Base-by-base conservation (phyloP, 2,888 invertebrate species). In the Phyto melanocephala region DNA sequence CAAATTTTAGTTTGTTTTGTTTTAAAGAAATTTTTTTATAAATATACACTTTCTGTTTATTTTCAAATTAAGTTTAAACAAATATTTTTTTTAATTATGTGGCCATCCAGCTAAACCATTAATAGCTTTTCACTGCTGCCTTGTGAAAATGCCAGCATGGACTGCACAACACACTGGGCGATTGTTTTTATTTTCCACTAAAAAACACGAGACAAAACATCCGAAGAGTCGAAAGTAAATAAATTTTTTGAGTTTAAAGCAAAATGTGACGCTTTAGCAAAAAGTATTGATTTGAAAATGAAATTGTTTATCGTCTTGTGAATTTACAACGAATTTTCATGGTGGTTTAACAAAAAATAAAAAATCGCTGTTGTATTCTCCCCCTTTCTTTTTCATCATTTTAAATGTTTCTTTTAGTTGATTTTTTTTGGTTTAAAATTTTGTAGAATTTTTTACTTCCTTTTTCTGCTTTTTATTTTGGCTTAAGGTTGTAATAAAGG, bases 271-370 rank as follows among this genome's bases (percentile, higher is more conserved):
- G 50, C 28, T 56, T 71, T 47, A 47, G 47, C 13, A 28, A 20
- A 58, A 58, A 37, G 76, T 85, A 86, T 86, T 84, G 85, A 86
- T 85, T 84, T 82, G 77, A 82, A 83, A 85, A 83, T 80, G 77
- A 52, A 84, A 85, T 77, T 81, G 45, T 62, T 75, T 56, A 47
- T 37, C 42, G 40, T 58, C 68, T 77, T 58, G 52, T 65, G 11
- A 52, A 65, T 76, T 54, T 67, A n/a, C 42, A 60, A 8, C 22
- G 42, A 56, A 75, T 75, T 71, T 76, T 76, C 71, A 75, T 62
- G 65, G 67, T 35, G 78, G 70, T 65, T 78, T 65, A 42, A 24
- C 20, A 24, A 40, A 47, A 8, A 47, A 50, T 1, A 56, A 72
- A 50, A 47, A 60, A 8, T 13, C 10, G 2, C 22, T 13, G n/a